These are phyloP conservation scores for Mus musculus DNA, from an alignment of 2,113 vertebrate species.

Conservation along the genomic window DNA sequence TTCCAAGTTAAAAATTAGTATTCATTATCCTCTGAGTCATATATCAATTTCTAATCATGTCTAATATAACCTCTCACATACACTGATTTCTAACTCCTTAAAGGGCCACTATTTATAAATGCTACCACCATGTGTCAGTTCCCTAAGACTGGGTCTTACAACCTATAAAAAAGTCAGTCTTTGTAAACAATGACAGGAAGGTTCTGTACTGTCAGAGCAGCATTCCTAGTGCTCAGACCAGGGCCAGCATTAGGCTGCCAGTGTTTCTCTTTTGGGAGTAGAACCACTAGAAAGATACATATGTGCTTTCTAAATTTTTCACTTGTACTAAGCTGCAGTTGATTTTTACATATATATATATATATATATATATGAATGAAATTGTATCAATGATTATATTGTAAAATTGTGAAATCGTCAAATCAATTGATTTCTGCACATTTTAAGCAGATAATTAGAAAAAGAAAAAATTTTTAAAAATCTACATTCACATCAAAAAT, in stretches of 20 bases:
- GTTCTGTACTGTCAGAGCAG: not conserved
- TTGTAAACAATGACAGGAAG: slow-evolving; percentile 11
- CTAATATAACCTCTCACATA: not conserved
- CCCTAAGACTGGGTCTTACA: not conserved
- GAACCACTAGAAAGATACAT: not conserved
- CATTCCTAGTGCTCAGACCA: not conserved
- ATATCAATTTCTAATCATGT: not conserved
- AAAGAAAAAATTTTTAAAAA: not conserved
- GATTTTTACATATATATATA: not conserved
- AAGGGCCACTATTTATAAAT: not conserved
- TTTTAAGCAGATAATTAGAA: not conserved
- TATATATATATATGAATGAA: not conserved
- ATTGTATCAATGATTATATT: not conserved
- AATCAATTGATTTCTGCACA: not conserved
- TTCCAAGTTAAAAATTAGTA: slow-evolving; percentile 16
- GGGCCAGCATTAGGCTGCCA: not conserved
- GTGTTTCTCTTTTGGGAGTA: not conserved
- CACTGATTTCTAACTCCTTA: not conserved
- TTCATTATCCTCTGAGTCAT: not conserved
- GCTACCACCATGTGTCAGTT: not conserved
- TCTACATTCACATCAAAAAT: slow-evolving; percentile 5
- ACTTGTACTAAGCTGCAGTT: not conserved
- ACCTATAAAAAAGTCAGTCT: not conserved
- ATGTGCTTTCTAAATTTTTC: not conserved
- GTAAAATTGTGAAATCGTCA: too few species aligned